Percentiles rank a stretch among this genome's conserved stretches.
Conservation (phyloP, 2,888 invertebrate species). For the Calephelis perditalis region DNA sequence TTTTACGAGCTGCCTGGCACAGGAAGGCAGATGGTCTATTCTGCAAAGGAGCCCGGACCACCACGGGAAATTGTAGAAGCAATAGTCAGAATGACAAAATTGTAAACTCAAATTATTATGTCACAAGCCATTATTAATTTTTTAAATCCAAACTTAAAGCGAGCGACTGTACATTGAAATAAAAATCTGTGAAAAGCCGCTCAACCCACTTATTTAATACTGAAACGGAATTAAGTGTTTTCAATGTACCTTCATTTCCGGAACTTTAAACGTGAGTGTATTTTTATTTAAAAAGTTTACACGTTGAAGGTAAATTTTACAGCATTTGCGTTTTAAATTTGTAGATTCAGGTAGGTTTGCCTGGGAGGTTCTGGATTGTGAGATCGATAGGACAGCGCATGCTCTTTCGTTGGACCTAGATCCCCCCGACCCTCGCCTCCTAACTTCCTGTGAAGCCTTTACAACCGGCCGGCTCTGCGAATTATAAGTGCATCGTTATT, state of each 20-base stretch:
- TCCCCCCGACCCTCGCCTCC: conserved; percentile 15
- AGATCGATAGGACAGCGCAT: conserved; percentile 34
- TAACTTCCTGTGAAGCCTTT: conserved; percentile 23
- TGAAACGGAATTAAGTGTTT: conserved; percentile 8
- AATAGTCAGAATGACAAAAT: too few species aligned
- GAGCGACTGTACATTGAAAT: background rate
- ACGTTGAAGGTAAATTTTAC: conserved; percentile 7
- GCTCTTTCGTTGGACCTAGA: conserved; percentile 17
- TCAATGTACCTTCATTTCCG: conserved; percentile 5
- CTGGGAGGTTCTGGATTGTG: conserved; percentile 12
- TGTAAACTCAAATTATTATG: too few species aligned
- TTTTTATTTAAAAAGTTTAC: conserved; percentile 8
- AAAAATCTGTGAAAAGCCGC: background rate
- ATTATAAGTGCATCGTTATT: conserved; percentile 9
- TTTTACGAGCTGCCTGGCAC: too few species aligned
- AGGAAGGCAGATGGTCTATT: too few species aligned
- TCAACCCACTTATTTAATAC: background rate
- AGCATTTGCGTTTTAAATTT: conserved; percentile 15
- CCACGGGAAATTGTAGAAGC: too few species aligned
- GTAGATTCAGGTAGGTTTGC: conserved; percentile 15
- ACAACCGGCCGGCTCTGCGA: background rate
- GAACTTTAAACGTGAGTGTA: background rate
- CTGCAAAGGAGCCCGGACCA: too few species aligned
- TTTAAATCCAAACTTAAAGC: too few species aligned
- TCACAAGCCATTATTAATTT: too few species aligned